Evolutionary conservation across 1,140 invertebrate genomes (phyloP).

Genomic region (Steinernema feltiae): DNA sequence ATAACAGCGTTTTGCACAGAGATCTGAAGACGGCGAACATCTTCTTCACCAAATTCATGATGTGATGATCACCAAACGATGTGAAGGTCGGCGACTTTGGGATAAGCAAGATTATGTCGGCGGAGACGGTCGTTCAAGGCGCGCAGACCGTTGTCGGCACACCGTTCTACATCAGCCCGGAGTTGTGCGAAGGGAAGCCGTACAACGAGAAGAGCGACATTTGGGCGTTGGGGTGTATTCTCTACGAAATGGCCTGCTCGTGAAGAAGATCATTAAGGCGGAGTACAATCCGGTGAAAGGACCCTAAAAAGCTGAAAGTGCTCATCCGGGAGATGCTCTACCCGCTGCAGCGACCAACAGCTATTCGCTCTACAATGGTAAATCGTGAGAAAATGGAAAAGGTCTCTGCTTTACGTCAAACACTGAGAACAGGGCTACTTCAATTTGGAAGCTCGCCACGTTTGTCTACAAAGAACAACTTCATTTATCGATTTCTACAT

Average conservation of each 20-base stretch:
- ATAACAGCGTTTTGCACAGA: constrained; percentile 70
- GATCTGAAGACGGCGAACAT: constrained; percentile 68
- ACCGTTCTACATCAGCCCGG: constrained; percentile 75
- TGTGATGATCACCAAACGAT: no score
- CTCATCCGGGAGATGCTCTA: constrained; percentile 60
- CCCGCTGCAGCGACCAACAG: no score
- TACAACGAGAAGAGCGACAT: constrained; percentile 75
- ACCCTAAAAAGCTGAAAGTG: constrained; percentile 67
- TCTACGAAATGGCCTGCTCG: constrained; percentile 75
- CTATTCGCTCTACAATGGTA: no score
- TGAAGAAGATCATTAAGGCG: constrained; percentile 73
- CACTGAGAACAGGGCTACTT: no score
- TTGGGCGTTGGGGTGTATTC: constrained; percentile 74
- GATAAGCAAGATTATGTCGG: constrained; percentile 72
- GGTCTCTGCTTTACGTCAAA: no score
- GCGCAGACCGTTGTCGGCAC: constrained; percentile 74
- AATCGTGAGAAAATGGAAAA: no score
- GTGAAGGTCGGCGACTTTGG: constrained; percentile 69
- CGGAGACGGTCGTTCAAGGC: constrained; percentile 65
- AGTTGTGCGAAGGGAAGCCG: constrained; percentile 73
- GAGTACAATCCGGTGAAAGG: constrained; percentile 64
- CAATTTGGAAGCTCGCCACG: no score
- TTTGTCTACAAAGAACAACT: no score
- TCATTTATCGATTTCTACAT: no score
- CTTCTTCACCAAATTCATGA: constrained; percentile 68